These are phyloP conservation scores for Montipora foliosa DNA, from an alignment of 64 coral and sea anemone species.

Conservation along the genomic window DNA sequence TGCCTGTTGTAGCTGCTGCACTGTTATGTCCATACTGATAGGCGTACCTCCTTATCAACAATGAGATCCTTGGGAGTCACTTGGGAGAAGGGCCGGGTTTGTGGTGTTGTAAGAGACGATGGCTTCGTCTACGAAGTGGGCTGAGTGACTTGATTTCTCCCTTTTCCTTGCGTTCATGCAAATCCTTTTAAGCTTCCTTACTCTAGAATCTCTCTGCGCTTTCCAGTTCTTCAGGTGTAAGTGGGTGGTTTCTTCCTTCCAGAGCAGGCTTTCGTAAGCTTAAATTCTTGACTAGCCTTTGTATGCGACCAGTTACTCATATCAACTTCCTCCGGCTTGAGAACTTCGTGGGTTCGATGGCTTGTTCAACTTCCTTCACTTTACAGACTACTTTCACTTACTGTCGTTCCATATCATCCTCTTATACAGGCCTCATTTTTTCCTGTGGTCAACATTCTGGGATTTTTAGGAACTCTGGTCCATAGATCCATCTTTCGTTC, in stretches of 20 bases:
- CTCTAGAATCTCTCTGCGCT: slow-evolving; percentile 28
- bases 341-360: slow-evolving; percentile 32
- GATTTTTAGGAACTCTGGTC: slow-evolving; percentile 62
- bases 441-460: slow-evolving; percentile 55
- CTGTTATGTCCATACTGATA: no score
- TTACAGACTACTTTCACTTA: slow-evolving; percentile 5
- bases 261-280: not conserved
- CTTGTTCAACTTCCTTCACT: not conserved
- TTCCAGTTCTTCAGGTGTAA: slow-evolving; percentile 28
- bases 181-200: slow-evolving; percentile 46
- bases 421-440: not conserved
- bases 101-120: no score
- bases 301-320: slow-evolving; percentile 16
- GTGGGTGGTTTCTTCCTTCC: not conserved
- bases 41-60: no score
- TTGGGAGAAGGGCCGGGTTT: no score
- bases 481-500: slow-evolving; percentile 66
- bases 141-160: slow-evolving; percentile 45
- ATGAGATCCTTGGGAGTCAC: no score
- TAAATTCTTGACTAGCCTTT: slow-evolving; percentile 28
- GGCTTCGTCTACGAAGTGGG: slow-evolving; percentile 1
- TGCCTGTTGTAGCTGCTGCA: no score
- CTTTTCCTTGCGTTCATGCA: not conserved
- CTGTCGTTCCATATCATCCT: slow-evolving; percentile 48
- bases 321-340: slow-evolving; percentile 58